phyloP scores from a whole-genome alignment of 2,797 vertebrate genomes.

The Spinibarbus caldwelli region DNA sequence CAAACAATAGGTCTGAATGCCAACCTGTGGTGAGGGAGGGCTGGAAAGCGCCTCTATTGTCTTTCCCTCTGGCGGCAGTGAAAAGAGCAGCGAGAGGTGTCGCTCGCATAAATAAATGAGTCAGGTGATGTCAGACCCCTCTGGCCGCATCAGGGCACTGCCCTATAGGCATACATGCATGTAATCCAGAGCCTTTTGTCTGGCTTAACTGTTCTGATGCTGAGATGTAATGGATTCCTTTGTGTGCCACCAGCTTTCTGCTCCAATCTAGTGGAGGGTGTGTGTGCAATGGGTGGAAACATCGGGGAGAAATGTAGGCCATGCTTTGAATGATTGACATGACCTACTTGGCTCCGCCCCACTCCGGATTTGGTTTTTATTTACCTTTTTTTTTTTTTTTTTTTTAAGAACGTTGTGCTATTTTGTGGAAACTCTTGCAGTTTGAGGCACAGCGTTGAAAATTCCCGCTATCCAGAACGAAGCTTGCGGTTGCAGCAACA shows the following conservation, averaged over 20 bases:
- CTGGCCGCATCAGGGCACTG: neutral
- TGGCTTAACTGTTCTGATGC: slow-evolving; percentile 41
- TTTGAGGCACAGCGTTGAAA: slow-evolving; percentile 8
- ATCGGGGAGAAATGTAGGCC: slow-evolving; percentile 27
- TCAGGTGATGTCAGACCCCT: slow-evolving; percentile 41
- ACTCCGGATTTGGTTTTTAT: neutral
- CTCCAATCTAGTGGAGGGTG: neutral
- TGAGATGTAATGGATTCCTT: slow-evolving; percentile 36
- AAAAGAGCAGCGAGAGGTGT: slow-evolving; percentile 54
- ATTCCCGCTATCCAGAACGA: neutral
- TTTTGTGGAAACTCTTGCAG: neutral
- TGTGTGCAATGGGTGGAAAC: slow-evolving; percentile 16
- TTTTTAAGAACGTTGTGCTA: neutral
- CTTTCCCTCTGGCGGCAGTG: slow-evolving; percentile 24
- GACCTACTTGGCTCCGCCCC: slow-evolving; percentile 40
- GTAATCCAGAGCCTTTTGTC: slow-evolving; percentile 44
- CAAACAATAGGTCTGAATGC: slow-evolving; percentile 44
- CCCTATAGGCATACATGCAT: slow-evolving; percentile 34
- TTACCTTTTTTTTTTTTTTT: too few species aligned
- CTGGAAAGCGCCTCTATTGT: slow-evolving; percentile 29
- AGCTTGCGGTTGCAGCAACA: neutral
- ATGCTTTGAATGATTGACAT: slow-evolving; percentile 37
- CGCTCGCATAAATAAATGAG: slow-evolving; percentile 41
- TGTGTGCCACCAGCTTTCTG: neutral
- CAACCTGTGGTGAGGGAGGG: slow-evolving; percentile 42